A percentile compares a stretch with the other conserved stretches of the same genome.
phyloP scores from a whole-genome alignment of 2,113 vertebrate species.

The Etia nguti region DNA sequence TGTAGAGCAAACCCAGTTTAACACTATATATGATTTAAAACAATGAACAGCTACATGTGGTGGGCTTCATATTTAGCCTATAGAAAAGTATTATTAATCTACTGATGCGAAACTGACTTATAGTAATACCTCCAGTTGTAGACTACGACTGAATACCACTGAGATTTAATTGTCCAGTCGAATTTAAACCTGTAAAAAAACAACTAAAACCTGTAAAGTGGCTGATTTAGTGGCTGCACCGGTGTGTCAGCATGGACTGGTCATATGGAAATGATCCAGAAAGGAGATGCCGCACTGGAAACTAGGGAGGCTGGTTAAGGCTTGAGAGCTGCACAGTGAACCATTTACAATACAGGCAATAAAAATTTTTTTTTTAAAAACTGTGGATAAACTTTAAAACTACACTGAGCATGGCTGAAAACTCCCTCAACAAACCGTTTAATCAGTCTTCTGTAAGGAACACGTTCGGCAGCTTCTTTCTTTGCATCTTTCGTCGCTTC shows the following conservation, averaged over 20 bases:
- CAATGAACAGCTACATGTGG: background rate
- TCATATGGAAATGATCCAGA: slow-evolving; percentile 3
- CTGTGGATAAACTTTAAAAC: background rate
- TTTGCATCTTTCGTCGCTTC: slow-evolving; percentile 5
- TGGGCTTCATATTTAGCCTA: background rate
- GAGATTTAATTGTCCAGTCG: background rate
- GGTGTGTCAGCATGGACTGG: background rate
- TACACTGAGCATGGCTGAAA: accelerated
- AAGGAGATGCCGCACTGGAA: background rate
- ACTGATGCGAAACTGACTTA: background rate
- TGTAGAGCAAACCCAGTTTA: background rate
- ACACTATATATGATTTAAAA: background rate
- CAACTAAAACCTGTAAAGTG: background rate
- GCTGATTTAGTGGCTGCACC: background rate
- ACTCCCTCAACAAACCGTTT: background rate
- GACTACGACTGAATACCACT: background rate
- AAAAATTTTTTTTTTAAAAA: background rate
- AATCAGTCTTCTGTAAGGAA: background rate
- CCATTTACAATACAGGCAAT: background rate
- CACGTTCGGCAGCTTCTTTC: slow-evolving; percentile 24
- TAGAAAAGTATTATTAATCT: background rate
- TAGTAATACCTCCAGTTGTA: accelerated
- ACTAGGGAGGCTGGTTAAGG: background rate
- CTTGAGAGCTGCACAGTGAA: background rate
- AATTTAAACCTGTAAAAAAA: background rate